Evolutionary conservation across 1,140 invertebrate species (phyloP), one percentile per base, ranked within the genome.

Genomic region (Leptinotarsa lineolata): DNA sequence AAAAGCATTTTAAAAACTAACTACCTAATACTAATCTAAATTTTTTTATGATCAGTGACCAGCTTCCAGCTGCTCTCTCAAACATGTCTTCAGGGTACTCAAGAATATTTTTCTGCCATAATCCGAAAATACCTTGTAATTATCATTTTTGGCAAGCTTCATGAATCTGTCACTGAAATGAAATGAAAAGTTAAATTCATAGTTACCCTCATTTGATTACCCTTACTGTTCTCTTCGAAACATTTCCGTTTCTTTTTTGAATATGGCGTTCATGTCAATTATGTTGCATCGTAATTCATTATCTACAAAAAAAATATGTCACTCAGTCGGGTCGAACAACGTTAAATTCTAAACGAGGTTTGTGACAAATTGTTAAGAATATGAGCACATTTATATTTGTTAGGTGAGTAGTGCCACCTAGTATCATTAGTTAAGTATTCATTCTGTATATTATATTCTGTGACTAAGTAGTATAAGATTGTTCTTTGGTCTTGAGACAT

Each of bases 81-180:
- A 65, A 65, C 76, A 79, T 5, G 71, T 70, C 48, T 76, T 79
- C 5, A 79, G 44, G 44, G 76, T 75, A 71, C 72, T 73, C 59
- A 79, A 67, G 54, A 79, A 79, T 46, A 76, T 76, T 76, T 79
- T 79, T 73, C 78, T 76, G 18, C 78, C 78, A 72, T 77, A 79
- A 66, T 79, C 76, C 15, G 78, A 79, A 70, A 79, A 79, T 24
- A 79, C 78, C 63, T 77, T 74, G 67, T 79, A 79, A 4, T 68
- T 72, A 68, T 79, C 78, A 3, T 74, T 79, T 70, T 77, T 77
- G 6, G 72, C 60, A 18, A 75, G 54, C 73, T 75, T 79, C 15
- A 45, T 74, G 44, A 77, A 77, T 48, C 78, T 66, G 60, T 77
- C 74, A 72, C 78, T 79, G 64, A 76, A 79, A 76, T 48, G 64